Percentiles rank a stretch among this genome's conserved stretches.
Conservation (phyloP, 2,113 vertebrate genomes). For the Nothobranchius kuhntae region DNA sequence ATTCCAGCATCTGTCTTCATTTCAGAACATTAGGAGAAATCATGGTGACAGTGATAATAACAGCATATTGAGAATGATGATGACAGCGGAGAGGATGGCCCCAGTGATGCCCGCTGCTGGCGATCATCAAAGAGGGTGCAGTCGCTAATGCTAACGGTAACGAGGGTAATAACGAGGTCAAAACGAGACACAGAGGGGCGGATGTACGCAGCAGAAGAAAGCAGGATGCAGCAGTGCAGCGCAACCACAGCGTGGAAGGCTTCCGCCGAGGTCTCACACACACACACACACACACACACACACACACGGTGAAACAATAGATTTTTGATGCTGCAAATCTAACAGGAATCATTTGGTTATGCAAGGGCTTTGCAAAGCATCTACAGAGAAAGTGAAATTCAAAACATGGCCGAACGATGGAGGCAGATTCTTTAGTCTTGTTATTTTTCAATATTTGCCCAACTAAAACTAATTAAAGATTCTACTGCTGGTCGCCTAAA, state of each 20-base stretch:
- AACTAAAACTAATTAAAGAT: constrained; percentile 42
- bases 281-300: neutral
- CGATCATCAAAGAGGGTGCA: constrained; percentile 34
- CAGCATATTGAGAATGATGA: constrained; percentile 49
- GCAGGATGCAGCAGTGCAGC: constrained; percentile 64
- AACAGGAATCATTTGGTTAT: constrained; percentile 19
- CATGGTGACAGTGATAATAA: constrained; percentile 26
- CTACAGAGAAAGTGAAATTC: neutral
- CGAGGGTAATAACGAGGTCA: constrained; percentile 64
- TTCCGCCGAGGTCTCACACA: constrained; percentile 49
- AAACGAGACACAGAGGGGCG: constrained; percentile 38
- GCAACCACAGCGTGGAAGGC: constrained; percentile 66
- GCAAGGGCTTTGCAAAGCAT: constrained; percentile 22
- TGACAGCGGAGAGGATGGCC: constrained; percentile 21
- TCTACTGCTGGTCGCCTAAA: constrained; percentile 29
- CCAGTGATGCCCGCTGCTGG: constrained; percentile 24
- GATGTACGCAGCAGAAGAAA: constrained; percentile 50
- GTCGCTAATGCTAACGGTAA: constrained; percentile 36
- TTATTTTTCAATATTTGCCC: constrained; percentile 36
- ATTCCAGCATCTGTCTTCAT: constrained; percentile 41
- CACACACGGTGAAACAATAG: neutral
- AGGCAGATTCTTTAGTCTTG: constrained; percentile 17
- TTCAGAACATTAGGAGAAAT: constrained; percentile 15
- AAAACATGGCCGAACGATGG: neutral
- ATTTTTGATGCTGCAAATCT: constrained; percentile 17